Base-by-base conservation (phyloP, 2,888 invertebrate species). In the Nomada fucata region DNA sequence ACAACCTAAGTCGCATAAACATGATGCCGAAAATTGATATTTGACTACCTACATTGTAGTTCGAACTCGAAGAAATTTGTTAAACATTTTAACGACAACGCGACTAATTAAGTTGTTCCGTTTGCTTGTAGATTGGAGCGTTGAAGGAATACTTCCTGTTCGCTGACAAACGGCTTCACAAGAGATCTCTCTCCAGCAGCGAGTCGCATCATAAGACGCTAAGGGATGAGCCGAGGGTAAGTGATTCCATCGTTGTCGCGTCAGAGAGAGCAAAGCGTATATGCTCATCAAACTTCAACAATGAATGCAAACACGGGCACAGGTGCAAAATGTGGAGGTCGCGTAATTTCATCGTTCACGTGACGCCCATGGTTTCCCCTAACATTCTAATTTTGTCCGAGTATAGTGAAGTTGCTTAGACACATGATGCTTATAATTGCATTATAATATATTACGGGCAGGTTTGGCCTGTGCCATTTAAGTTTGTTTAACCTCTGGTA, bases 91-190 rank as follows among this genome's bases (percentile, higher is more conserved):
- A 36, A 36, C 36, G 36, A 64, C 20, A 44, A 59, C 55, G 29
- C 55, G 52, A 67, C 50, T 80, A 72, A 70, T 59, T 29, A 5
- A n/a, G 18, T n/a, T 44, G 36, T 63, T n/a, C 15, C 15, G 57
- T 91, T 92, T 94, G 95, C 91, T 97, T 97, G 79, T 96, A 99
- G 98, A 98, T 99, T 93, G 98, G 98, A 85, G 96, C 97, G 82
- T 95, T 99, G 92, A 96, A 97, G 92, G 96, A 96, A 90, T 98
- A 96, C 94, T 99, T 97, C 93, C 95, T 98, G 90, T 96, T 98
- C 93, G 96, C 97, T 91, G 98, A 98, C 94, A 96, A 96, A 88
- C 96, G 96, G 90, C 95, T 99, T 79, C 96, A 96, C 93, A 98
- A 98, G 94, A 95, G 99, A 86, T 98, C 98, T 15, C 94, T 97